Evolutionary conservation across 2,888 invertebrate species (phyloP), one percentile per base, ranked within the genome.

Genomic region (Macaria notata): DNA sequence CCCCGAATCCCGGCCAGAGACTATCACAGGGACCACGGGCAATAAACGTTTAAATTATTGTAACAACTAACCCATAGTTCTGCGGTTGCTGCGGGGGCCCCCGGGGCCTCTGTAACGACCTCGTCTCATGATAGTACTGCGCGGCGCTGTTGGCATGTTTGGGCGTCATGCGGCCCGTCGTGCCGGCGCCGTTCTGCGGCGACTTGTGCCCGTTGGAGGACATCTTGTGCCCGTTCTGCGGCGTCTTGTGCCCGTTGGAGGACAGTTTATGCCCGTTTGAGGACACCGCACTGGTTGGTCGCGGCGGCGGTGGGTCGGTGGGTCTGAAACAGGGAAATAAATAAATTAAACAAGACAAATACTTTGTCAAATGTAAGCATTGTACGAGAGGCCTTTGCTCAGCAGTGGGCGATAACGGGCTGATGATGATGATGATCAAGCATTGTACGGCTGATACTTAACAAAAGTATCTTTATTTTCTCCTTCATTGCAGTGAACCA

Each of bases 51-150:
- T n/a, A n/a, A n/a, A n/a, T n/a, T n/a, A n/a, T n/a, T n/a, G n/a
- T n/a, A n/a, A n/a, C n/a, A n/a, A n/a, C n/a, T n/a, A n/a, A 92
- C 91, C 85, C 83, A 49, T 85, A 86, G 33, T 84, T 50, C 19
- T 57, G 57, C 30, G 44, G 48, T 4, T 49, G 58, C 31, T 54
- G 58, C 3, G 33, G 88, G 0, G 53, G 61, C 5, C 74, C 75
- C 6, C 84, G 62, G 64, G 94, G 93, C 33, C 94, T 75, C 73
- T 95, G 94, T 71, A 94, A 73, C 1, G 94, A 94, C 49, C 94
- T 78, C 0, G 94, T 94, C 64, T 94, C 94, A 42, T 92, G 93
- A 68, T 92, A 92, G 62, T 88, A 88, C 76, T 86, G 86, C 54
- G 86, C 82, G 0, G 82, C 84, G 52, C 82, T 86, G 60, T 80